phyloP scores from a whole-genome alignment of 2,797 vertebrate genomes.

The Neostethus bicornis region DNA sequence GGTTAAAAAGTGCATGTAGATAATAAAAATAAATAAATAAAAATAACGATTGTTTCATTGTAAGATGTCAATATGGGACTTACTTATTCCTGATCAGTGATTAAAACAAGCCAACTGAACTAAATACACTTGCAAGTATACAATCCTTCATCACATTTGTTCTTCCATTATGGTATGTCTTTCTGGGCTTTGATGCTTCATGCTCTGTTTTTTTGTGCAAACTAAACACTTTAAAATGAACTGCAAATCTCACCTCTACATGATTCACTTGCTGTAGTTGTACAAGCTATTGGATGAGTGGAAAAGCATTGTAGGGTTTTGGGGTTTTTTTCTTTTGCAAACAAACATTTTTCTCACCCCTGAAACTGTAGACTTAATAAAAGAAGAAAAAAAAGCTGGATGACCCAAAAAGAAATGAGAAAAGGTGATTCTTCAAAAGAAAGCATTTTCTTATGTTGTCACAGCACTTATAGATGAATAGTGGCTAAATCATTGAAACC shows the following conservation, averaged over 20 bases:
- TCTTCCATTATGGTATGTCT: too few relatives aligned
- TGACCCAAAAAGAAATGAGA: slow-evolving; percentile 11
- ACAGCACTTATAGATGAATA: background rate
- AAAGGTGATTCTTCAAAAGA: slow-evolving; percentile 12
- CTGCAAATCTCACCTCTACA: too few relatives aligned
- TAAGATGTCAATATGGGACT: slow-evolving; percentile 4
- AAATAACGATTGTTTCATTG: too few relatives aligned
- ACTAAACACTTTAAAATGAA: background rate
- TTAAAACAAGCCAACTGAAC: slow-evolving; percentile 7
- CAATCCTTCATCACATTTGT: too few relatives aligned
- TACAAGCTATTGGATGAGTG: background rate
- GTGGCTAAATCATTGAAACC: too few relatives aligned
- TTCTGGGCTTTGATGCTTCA: too few relatives aligned
- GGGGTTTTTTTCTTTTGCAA: slow-evolving; percentile 21
- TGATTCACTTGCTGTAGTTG: too few relatives aligned
- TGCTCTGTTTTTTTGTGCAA: background rate
- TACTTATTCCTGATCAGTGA: slow-evolving; percentile 1
- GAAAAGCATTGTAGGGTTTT: slow-evolving; percentile 9
- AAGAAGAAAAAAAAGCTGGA: slow-evolving; percentile 26
- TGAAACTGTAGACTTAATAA: too few relatives aligned
- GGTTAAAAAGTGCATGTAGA: too few relatives aligned
- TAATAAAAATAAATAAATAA: too few relatives aligned
- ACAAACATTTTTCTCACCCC: slow-evolving; percentile 27
- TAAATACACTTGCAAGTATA: too few relatives aligned
- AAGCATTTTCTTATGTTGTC: background rate